Conservation (phyloP, 1,140 invertebrate genomes). For the Lerema accius region DNA sequence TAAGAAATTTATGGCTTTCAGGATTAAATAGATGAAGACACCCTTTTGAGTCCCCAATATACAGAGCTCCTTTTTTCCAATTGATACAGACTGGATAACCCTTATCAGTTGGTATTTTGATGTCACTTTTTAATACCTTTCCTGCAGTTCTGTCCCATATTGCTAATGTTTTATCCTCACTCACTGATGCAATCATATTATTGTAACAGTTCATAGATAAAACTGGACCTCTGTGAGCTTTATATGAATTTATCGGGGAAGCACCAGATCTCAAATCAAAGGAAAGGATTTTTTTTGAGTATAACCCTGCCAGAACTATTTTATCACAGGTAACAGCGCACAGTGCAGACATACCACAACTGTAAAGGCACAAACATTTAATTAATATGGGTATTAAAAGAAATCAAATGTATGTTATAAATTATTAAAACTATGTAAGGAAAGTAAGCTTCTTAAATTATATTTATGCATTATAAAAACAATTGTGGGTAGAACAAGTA, state of each 20-base stretch:
- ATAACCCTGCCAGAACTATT: constrained; percentile 66
- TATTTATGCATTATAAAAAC: no score
- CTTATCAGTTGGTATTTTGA: constrained; percentile 65
- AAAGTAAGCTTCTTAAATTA: no score
- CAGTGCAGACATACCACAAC: constrained; percentile 73
- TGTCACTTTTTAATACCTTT: constrained; percentile 58
- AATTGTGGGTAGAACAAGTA: no score
- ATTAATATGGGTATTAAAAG: background rate
- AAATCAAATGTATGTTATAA: no score
- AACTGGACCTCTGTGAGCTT: constrained; percentile 67
- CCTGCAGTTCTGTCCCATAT: constrained; percentile 70
- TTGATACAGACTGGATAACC: constrained; percentile 69
- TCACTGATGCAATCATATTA: constrained; percentile 68
- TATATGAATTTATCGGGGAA: constrained; percentile 55
- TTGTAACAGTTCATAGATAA: constrained; percentile 56
- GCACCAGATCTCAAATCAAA: constrained; percentile 64
- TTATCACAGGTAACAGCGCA: constrained; percentile 63
- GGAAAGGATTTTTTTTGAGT: constrained; percentile 67
- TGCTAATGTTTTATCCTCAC: constrained; percentile 73
- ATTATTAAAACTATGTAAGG: no score
- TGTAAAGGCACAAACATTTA: constrained; percentile 46
- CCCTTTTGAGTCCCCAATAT: constrained; percentile 72
- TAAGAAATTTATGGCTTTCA: constrained; percentile 52
- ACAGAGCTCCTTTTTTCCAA: constrained; percentile 64
- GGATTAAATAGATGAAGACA: constrained; percentile 67